Percentiles rank a stretch among this genome's conserved stretches.
Evolutionary conservation across 2,797 vertebrate genomes (phyloP).

Genomic region (Denticeps clupeoides): DNA sequence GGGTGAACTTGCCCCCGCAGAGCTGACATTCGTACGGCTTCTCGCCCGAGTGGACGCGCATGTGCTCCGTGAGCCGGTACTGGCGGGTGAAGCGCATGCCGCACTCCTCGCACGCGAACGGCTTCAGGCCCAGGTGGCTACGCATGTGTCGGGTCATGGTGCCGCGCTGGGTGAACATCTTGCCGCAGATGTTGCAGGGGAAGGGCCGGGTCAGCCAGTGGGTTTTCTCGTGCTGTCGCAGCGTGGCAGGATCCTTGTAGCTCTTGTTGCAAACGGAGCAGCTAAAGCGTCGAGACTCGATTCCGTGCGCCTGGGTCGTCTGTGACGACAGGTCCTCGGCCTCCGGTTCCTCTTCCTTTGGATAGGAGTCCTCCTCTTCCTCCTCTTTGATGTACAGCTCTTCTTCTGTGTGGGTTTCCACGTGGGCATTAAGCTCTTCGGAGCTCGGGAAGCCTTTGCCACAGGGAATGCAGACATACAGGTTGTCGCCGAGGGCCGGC

Average conservation of each 20-base stretch:
- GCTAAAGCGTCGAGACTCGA: slow-evolving; percentile 65
- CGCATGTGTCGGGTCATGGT: slow-evolving; percentile 99
- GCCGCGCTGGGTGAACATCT: slow-evolving; percentile 97
- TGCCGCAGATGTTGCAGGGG: slow-evolving; percentile 97
- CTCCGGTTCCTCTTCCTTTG: slow-evolving; percentile 73
- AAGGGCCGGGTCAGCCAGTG: slow-evolving; percentile 96
- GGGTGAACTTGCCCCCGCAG: slow-evolving; percentile 96
- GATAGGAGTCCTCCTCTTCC: slow-evolving; percentile 59
- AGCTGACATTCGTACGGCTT: slow-evolving; percentile 99
- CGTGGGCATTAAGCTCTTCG: slow-evolving; percentile 76
- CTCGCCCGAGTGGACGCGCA: slow-evolving; percentile 98
- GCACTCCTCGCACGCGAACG: slow-evolving; percentile 95
- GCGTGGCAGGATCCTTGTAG: slow-evolving; percentile 94
- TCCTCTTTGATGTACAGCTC: slow-evolving; percentile 77
- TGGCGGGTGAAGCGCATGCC: slow-evolving; percentile 99
- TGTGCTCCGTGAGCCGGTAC: slow-evolving; percentile 98
- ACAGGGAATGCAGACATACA: slow-evolving; percentile 83
- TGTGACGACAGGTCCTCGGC: slow-evolving; percentile 64
- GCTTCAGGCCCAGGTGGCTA: slow-evolving; percentile 96
- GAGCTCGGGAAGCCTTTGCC: slow-evolving; percentile 84
- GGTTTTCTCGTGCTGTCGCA: slow-evolving; percentile 96
- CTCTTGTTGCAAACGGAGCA: slow-evolving; percentile 87
- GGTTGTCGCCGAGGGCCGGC: slow-evolving; percentile 74
- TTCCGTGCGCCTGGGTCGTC: slow-evolving; percentile 45
- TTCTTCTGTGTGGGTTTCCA: slow-evolving; percentile 77